Base-by-base conservation (phyloP, 2,888 invertebrate species). In the Epistrophe grossulariae region DNA sequence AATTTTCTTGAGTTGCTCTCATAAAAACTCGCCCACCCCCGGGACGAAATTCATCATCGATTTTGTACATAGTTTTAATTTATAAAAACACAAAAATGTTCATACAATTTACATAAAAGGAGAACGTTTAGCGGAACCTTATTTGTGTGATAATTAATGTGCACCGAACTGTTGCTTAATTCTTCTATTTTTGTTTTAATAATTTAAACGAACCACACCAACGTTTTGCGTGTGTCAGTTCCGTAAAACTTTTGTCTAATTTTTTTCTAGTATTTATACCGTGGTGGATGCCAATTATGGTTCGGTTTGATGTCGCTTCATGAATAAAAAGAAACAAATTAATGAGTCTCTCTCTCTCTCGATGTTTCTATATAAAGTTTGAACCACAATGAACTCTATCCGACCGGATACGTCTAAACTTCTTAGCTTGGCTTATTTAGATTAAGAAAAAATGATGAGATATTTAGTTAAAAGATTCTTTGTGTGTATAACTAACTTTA, bases 21-120 rank as follows among this genome's bases (percentile, higher is more conserved):
- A 91, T 88, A 79, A 91, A 91, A 55, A 91, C 89, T n/a, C 91
- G 91, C 38, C 91, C 91, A 31, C 89, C 89, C 60, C 89, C 88
- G 28, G 90, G 90, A 50, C 89, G 90, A 81, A 90, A 90, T 71
- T 90, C 90, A 72, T 91, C 90, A 76, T 91, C 91, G 71, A 91
- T 89, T 89, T 90, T 90, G 84, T 91, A 91, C 91, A 91, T 91
- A 38, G 78, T 81, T 31, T 43, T 48, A 2, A 6, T 3, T 62
- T 62, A 13, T 3, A 6, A 24, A 1, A 15, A 15, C 15, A 13
- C 2, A 35, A 45, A n/a, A 19, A n/a, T 40, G 8, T 59, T 35
- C 4, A n/a, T n/a, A 55, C 43, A n/a, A 70, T 19, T 76, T 55
- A 24, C 50, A 62, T 52, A 70, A 43, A 19, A 31, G 17, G 28